These are phyloP conservation scores for Brienomyrus brachyistius DNA, from an alignment of 2,113 vertebrate genomes.

Conservation along the genomic window DNA sequence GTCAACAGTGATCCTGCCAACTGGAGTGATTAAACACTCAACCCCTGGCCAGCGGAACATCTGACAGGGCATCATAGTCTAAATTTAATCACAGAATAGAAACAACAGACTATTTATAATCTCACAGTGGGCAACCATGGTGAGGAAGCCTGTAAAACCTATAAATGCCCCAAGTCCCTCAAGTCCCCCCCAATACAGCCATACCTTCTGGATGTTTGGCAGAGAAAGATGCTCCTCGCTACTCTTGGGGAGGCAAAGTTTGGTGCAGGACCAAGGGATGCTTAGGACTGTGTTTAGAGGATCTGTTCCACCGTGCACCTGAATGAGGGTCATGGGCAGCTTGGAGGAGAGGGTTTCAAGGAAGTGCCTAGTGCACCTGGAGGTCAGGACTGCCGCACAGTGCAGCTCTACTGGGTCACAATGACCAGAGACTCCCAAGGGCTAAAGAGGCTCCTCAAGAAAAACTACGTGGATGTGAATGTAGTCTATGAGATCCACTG, in stretches of 20 bases:
- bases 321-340: conserved; percentile 40
- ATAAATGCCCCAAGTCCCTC: conserved; percentile 17
- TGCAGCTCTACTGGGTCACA: conserved; percentile 49
- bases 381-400: not conserved
- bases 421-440: conserved; percentile 46
- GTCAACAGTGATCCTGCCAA: not conserved
- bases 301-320: conserved; percentile 22
- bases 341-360: conserved; percentile 30
- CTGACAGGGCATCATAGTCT: conserved; percentile 22
- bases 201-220: not conserved
- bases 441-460: conserved; percentile 39
- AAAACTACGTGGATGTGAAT: conserved; percentile 49
- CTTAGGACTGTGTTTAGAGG: conserved; percentile 34
- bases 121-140: not conserved
- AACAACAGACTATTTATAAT: conserved; percentile 37
- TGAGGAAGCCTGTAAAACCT: conserved; percentile 7
- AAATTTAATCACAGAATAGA: conserved; percentile 26
- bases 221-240: not conserved
- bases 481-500: conserved; percentile 52
- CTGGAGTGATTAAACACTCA: conserved; percentile 1
- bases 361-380: not conserved
- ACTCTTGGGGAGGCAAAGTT: not conserved
- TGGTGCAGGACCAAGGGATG: conserved; percentile 21
- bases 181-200: not conserved
- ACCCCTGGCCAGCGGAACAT: not conserved